These are phyloP conservation scores for Malurus melanocephalus DNA, from an alignment of 2,113 vertebrate genomes.

Conservation along the genomic window DNA sequence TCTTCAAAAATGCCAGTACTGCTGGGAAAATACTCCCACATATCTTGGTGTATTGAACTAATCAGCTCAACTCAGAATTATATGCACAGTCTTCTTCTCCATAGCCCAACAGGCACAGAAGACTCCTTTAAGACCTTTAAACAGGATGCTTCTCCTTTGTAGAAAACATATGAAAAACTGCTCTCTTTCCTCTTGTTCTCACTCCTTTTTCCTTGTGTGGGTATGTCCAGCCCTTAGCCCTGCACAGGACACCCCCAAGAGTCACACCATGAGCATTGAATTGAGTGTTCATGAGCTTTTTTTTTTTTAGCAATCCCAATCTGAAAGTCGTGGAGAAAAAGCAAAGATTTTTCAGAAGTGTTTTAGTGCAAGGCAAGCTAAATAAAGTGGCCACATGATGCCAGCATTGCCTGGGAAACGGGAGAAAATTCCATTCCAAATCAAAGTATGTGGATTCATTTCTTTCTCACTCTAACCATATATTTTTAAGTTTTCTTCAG, in stretches of 20 bases:
- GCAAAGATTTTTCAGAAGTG: background rate
- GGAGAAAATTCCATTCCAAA: background rate
- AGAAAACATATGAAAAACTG: background rate
- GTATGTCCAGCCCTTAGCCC: background rate
- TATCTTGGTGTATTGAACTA: background rate
- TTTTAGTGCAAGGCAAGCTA: background rate
- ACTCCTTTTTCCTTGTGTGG: background rate
- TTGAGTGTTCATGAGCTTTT: background rate
- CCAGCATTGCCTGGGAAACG: slow-evolving; percentile 36
- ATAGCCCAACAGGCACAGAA: background rate
- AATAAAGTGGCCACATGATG: slow-evolving; percentile 46
- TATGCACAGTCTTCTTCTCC: background rate
- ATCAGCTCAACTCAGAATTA: background rate
- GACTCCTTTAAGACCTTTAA: background rate
- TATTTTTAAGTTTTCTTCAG: background rate
- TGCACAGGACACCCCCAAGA: background rate
- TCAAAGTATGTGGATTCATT: background rate
- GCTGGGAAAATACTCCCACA: background rate
- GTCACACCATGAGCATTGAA: background rate
- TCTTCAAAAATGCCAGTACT: background rate
- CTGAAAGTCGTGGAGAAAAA: background rate
- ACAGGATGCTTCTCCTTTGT: background rate
- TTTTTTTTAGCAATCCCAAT: background rate
- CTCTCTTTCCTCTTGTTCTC: background rate
- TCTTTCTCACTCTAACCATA: background rate